Percentiles rank a stretch among this genome's conserved stretches.
phyloP scores from a whole-genome alignment of 37 sponge, comb jelly and placozoan genomes.

The Hormiphora californensis region DNA sequence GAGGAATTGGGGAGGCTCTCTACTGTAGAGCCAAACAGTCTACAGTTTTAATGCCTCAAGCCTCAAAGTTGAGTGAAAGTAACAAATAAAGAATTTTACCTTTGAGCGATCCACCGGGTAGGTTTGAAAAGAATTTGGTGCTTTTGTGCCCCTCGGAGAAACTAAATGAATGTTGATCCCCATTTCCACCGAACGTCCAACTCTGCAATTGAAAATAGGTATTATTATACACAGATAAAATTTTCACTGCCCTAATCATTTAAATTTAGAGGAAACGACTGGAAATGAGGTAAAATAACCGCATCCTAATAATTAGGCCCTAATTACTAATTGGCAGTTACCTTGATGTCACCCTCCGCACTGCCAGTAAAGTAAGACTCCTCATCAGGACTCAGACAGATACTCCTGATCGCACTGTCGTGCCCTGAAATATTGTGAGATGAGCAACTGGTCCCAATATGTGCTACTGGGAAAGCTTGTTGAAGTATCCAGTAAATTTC shows the following conservation, averaged over 20 bases:
- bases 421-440: slow-evolving; percentile 74
- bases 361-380: slow-evolving; percentile 82
- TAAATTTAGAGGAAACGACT: too few relatives aligned
- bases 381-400: slow-evolving; percentile 70
- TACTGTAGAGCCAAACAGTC: too few relatives aligned
- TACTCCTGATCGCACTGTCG: slow-evolving; percentile 63
- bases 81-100: too few relatives aligned
- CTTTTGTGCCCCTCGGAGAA: slow-evolving; percentile 24
- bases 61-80: too few relatives aligned
- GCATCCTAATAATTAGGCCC: too few relatives aligned
- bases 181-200: slow-evolving; percentile 14
- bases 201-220: not conserved
- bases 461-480: too few relatives aligned
- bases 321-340: too few relatives aligned
- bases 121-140: slow-evolving; percentile 27
- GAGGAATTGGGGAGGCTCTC: too few relatives aligned
- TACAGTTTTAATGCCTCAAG: too few relatives aligned
- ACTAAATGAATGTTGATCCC: not conserved
- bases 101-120: slow-evolving; percentile 20
- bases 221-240: not conserved
- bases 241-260: not conserved
- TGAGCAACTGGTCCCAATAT: too few relatives aligned
- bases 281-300: too few relatives aligned
- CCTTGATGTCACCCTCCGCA: slow-evolving; percentile 86
- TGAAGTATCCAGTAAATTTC: too few relatives aligned